phyloP scores from a whole-genome alignment of 2,888 invertebrate species.

The Coecobrya sp. region DNA sequence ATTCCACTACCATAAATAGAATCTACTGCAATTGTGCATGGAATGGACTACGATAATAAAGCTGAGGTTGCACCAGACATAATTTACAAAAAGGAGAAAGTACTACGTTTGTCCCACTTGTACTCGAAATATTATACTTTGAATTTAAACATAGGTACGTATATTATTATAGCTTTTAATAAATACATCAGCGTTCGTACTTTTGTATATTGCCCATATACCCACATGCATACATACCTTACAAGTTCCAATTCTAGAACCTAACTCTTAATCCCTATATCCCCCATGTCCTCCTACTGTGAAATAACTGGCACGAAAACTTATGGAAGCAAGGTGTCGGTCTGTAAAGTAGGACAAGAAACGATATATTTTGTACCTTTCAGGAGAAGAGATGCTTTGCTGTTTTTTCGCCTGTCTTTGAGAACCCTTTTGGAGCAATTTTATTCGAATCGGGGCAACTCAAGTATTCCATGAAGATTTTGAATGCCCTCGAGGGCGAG shows the following conservation, averaged over 20 bases:
- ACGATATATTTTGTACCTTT: conserved; percentile 67
- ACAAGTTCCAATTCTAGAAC: background rate
- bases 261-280: background rate
- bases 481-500: conserved; percentile 86
- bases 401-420: conserved; percentile 86
- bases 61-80: conserved; percentile 8
- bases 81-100: conserved; percentile 17
- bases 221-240: background rate
- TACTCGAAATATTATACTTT: too few relatives aligned
- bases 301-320: conserved; percentile 6
- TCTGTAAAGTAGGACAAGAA: conserved; percentile 59
- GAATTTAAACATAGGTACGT: too few relatives aligned
- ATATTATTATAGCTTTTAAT: too few relatives aligned
- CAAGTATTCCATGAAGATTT: conserved; percentile 86
- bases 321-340: conserved; percentile 63
- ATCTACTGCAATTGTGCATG: conserved; percentile 48
- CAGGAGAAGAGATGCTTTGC: conserved; percentile 86
- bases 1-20: background rate
- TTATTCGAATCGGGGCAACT: conserved; percentile 86
- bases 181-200: too few relatives aligned
- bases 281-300: background rate
- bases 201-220: background rate
- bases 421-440: conserved; percentile 86
- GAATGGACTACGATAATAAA: conserved; percentile 3
- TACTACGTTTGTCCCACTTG: background rate